Evolutionary conservation across 2,797 vertebrate species (phyloP), one percentile per base, ranked within the genome.

Genomic region (Oophaga sylvatica): DNA sequence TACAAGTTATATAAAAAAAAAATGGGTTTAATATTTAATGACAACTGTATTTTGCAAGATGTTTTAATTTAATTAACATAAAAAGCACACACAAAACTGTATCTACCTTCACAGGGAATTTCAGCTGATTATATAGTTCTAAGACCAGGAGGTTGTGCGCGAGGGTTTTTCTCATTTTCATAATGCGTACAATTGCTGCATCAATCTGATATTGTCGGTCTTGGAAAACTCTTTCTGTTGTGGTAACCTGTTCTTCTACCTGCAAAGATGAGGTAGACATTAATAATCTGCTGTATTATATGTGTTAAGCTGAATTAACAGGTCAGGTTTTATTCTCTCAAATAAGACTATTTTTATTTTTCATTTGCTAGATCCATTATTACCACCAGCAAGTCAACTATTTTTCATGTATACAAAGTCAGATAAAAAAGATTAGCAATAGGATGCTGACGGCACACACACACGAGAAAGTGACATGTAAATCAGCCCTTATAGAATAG

Each of bases 151-250:
- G 94, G 85, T 97, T 98, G 90, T 98, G 97, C 80, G 97, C 95
- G 11, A 98, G 96, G 0, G 96, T 98, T 92, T 98, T 99, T 78
- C 97, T 96, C 97, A 97, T 99, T 94, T 99, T 98, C 97, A 99
- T 99, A 92, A 97, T 97, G 85, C 97, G 96, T 19, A 97, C 97
- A 16, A 97, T 97, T 80, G 97, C 97, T 77, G 97, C 97, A 67
- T 98, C 97, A 3, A 98, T 98, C 94, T 99, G 97, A 89, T 98
- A 98, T 60, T 99, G 97, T 77, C 97, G 91, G 88, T 98, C 97
- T 90, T 99, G 97, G 92, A 99, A 98, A 70, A 98, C 97, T 2
- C 97, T 95, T 91, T 98, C 97, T 2, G 97, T 98, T 90, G 97
- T 99, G 94, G 96, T 98, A 12, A 97, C 96, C 90, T 98, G 97